Conservation (phyloP, 2,797 vertebrate species). For the Sebastes baramenuke region DNA sequence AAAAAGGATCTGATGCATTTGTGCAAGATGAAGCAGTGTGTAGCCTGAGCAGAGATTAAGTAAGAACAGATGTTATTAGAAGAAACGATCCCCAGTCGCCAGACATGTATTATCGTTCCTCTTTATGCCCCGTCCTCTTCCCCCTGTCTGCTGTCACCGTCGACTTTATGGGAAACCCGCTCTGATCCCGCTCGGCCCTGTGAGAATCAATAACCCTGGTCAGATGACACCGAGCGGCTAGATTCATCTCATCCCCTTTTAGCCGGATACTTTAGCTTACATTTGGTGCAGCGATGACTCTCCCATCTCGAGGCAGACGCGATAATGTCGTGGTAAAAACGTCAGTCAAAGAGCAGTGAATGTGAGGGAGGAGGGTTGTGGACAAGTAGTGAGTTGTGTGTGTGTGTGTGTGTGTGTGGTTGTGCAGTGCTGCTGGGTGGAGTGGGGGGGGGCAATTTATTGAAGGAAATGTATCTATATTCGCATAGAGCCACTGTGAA, state of each 20-base stretch:
- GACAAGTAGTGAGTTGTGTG: conserved; percentile 77
- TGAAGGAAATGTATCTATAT: conserved; percentile 93
- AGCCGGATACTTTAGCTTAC: conserved; percentile 90
- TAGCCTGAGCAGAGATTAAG: conserved; percentile 60
- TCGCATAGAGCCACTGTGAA: conserved; percentile 88
- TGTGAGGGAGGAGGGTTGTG: conserved; percentile 55
- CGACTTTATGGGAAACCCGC: conserved; percentile 90
- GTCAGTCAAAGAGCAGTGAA: conserved; percentile 85
- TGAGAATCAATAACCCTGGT: conserved; percentile 90
- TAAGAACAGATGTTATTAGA: conserved; percentile 65
- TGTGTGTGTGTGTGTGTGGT: background rate
- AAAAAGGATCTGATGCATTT: conserved; percentile 25
- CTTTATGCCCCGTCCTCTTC: conserved; percentile 70
- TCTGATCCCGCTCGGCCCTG: conserved; percentile 87
- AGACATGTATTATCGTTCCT: conserved; percentile 53
- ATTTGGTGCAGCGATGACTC: conserved; percentile 90
- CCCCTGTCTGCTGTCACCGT: conserved; percentile 83
- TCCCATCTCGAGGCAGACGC: conserved; percentile 84
- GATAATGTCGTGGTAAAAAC: conserved; percentile 93
- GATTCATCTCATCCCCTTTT: conserved; percentile 87
- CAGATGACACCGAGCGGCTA: conserved; percentile 88
- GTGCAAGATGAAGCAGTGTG: conserved; percentile 30
- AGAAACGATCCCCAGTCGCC: conserved; percentile 40
- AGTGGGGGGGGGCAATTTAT: conserved; percentile 83
- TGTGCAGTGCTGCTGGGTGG: conserved; percentile 7